These are phyloP conservation scores for Miichthys miiuy DNA, from an alignment of 2,797 vertebrate genomes.

Conservation along the genomic window DNA sequence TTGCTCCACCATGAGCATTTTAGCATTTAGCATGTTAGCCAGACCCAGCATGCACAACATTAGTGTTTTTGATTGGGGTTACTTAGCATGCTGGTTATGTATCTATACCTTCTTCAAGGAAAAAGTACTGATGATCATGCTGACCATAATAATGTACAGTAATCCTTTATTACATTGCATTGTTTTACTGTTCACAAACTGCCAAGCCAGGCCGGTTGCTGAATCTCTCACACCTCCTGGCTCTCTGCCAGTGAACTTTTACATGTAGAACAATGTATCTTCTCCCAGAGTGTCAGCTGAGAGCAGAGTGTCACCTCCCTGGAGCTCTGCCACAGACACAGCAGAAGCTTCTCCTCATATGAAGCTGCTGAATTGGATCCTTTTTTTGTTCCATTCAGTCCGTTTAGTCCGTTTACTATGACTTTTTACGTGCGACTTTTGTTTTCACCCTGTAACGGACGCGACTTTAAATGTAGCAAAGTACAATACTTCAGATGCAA, in stretches of 20 bases:
- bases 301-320: background rate
- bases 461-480: background rate
- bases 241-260: background rate
- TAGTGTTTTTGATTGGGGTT: background rate
- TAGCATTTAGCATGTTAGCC: background rate
- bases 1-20: background rate
- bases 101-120: too few relatives aligned
- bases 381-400: background rate
- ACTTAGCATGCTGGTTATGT: background rate
- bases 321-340: background rate
- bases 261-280: conserved; percentile 1
- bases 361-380: background rate
- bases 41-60: background rate
- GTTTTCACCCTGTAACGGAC: background rate
- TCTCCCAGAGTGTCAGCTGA: background rate
- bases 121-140: too few relatives aligned
- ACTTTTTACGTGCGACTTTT: background rate
- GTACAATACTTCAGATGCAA: too few relatives aligned
- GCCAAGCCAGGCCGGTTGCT: too few relatives aligned
- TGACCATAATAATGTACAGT: background rate
- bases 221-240: background rate
- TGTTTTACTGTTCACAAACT: background rate
- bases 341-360: background rate
- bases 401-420: background rate
- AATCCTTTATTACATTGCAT: background rate